Evolutionary conservation across 2,888 invertebrate species (phyloP), one percentile per base, ranked within the genome.

Genomic region (Agrochola macilenta): DNA sequence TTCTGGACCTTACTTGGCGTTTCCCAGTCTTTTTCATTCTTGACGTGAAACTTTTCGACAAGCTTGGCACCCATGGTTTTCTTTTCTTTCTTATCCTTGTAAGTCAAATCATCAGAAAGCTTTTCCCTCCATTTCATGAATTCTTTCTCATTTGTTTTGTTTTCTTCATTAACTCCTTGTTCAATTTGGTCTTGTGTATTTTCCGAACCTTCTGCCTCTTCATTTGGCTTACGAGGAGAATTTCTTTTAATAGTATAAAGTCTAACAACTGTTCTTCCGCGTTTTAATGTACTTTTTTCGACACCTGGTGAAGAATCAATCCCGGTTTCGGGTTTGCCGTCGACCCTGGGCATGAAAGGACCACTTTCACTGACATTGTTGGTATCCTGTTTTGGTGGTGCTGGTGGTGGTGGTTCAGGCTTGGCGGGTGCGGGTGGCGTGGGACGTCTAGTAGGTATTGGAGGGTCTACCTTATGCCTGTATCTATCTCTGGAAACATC

Each of bases 401-500:
- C 70, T 83, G 91, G 79, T 82, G 91, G 81, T 79, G 91, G 71
- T 65, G 92, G 74, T 85, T 92, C 78, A 61, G 91, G 69, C 60
- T 89, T 75, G 1, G 60, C 80, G 49, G 90, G 84, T 43, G 84
- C 79, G 8, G 87, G 72, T 57, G 85, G 78, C 39, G 71, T 85
- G 7, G 85, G 61, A 63, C 78, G 78, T 54, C 82, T 81, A 11
- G 85, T 64, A 65, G 83, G 77, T 20, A 43, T 83, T 9, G 86
- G 35, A 61, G 84, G 72, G 81, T 89, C 89, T 57, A 74, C 76
- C 92, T 94, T 94, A 84, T 95, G 91, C 60, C 95, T 94, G 90
- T 97, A 98, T 88, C 97, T 97, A 82, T 98, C 97, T 82, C 97
- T 97, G 0, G 98, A 98, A 0, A 99, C 98, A 92, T 99, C 98